These are phyloP conservation scores for Plagodis dolabraria DNA, from an alignment of 2,888 invertebrate species.

Conservation along the genomic window DNA sequence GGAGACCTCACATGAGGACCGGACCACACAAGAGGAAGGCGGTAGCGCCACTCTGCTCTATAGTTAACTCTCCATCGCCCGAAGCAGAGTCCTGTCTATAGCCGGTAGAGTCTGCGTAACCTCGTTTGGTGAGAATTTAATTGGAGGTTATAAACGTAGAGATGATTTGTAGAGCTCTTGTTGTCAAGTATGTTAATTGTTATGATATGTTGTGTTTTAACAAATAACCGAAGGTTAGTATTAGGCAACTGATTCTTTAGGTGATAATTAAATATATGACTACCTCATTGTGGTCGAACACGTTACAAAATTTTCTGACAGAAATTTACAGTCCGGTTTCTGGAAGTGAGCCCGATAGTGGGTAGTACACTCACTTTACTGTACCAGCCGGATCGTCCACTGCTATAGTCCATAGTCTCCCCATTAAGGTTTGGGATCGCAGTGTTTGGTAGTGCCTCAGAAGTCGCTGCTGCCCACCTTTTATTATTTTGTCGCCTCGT, in stretches of 20 bases:
- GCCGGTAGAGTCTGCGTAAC: background rate
- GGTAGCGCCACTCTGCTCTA: slow-evolving; percentile 52
- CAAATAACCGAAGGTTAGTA: slow-evolving; percentile 6
- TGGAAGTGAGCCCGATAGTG: too few relatives aligned
- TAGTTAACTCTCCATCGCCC: slow-evolving; percentile 46
- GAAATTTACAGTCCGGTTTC: too few relatives aligned
- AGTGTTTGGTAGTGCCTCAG: too few relatives aligned
- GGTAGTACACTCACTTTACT: too few relatives aligned
- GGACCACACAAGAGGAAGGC: slow-evolving; percentile 69
- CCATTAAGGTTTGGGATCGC: too few relatives aligned
- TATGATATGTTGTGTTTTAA: slow-evolving; percentile 15
- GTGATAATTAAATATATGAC: background rate
- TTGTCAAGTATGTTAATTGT: slow-evolving; percentile 27
- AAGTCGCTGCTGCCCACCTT: too few relatives aligned
- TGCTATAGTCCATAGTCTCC: too few relatives aligned
- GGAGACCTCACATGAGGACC: slow-evolving; percentile 56
- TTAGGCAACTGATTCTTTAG: too few relatives aligned
- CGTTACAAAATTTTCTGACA: too few relatives aligned
- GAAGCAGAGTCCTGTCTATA: slow-evolving; percentile 29
- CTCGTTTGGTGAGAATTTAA: slow-evolving; percentile 26
- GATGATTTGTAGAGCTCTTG: slow-evolving; percentile 21
- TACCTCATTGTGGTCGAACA: too few relatives aligned
- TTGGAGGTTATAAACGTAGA: slow-evolving; percentile 15
- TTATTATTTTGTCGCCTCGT: too few relatives aligned
- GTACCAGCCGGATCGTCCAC: too few relatives aligned